phyloP scores from a whole-genome alignment of 1,140 invertebrate species.

The Drosophila melanogaster region DNA sequence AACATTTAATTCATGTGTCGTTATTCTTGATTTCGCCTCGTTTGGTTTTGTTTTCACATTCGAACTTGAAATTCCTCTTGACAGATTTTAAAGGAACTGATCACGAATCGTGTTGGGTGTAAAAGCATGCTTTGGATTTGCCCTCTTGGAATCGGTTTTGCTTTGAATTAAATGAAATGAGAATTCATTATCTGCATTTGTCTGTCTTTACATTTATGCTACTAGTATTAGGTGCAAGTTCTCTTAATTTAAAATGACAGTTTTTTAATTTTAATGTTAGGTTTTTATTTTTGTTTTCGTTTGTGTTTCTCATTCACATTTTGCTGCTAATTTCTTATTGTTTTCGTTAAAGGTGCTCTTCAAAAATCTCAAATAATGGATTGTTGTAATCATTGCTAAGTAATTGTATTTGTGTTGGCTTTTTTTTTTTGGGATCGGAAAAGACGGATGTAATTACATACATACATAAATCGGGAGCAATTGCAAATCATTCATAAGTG shows the following conservation, averaged over 20 bases:
- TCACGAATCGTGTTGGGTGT: conserved; percentile 26
- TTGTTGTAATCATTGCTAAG: conserved; percentile 33
- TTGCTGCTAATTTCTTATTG: conserved; percentile 72
- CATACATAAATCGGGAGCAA: conserved; percentile 11
- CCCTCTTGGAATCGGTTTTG: conserved; percentile 12
- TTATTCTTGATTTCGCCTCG: conserved; percentile 45
- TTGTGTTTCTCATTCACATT: conserved; percentile 31
- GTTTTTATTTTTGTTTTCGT: conserved; percentile 39
- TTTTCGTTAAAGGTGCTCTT: conserved; percentile 81
- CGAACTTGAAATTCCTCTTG: conserved; percentile 30
- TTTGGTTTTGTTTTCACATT: conserved; percentile 18
- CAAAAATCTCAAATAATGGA: conserved; percentile 62
- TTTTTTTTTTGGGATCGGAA: conserved; percentile 18
- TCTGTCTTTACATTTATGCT: conserved; percentile 58
- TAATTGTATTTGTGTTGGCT: conserved; percentile 35
- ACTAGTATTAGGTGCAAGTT: conserved; percentile 61
- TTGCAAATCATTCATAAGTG: conserved; percentile 31
- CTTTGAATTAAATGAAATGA: conserved; percentile 8
- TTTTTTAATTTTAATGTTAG: conserved; percentile 49
- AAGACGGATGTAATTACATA: conserved; percentile 15
- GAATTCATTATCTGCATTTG: conserved; percentile 17
- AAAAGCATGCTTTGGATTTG: conserved; percentile 28
- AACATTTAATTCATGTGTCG: conserved; percentile 67
- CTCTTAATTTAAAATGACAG: conserved; percentile 53
- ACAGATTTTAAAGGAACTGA: conserved; percentile 40